Conservation (phyloP, 2,888 invertebrate genomes). For the Cheilosia soror region DNA sequence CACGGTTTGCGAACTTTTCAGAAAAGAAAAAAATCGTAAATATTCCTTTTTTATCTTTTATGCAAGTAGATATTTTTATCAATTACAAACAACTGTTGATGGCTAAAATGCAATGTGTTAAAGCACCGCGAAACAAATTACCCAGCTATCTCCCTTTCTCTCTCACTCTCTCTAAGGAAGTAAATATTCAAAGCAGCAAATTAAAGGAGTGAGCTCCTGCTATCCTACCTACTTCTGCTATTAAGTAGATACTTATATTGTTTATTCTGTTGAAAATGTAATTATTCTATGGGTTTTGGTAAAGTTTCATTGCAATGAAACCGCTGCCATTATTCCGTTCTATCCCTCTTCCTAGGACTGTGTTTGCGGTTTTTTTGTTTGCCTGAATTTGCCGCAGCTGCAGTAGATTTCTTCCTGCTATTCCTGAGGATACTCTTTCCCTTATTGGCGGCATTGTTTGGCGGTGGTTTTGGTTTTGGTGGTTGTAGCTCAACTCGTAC, state of each 20-base stretch:
- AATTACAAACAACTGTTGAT: slow-evolving; percentile 33
- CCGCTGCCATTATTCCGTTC: slow-evolving; percentile 25
- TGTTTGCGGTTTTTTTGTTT: slow-evolving; percentile 79
- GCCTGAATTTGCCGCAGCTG: slow-evolving; percentile 78
- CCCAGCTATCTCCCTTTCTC: too few species aligned
- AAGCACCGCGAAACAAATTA: not conserved
- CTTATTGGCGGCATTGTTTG: slow-evolving; percentile 78
- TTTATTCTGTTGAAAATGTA: slow-evolving; percentile 62
- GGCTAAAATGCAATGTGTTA: not conserved
- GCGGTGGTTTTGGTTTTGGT: slow-evolving; percentile 80
- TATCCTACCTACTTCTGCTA: slow-evolving; percentile 2
- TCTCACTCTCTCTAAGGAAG: not conserved
- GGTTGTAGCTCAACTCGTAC: slow-evolving; percentile 81
- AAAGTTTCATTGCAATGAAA: slow-evolving; percentile 30
- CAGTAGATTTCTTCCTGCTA: slow-evolving; percentile 79
- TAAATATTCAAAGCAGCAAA: slow-evolving; percentile 7
- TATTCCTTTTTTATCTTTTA: slow-evolving; percentile 3
- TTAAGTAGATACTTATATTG: slow-evolving; percentile 20
- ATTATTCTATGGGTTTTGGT: slow-evolving; percentile 45
- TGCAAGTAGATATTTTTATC: not conserved
- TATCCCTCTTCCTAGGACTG: slow-evolving; percentile 69
- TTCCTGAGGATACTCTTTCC: slow-evolving; percentile 78
- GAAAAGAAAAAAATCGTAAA: slow-evolving; percentile 18
- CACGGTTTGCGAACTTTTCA: slow-evolving; percentile 10
- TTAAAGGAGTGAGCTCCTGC: slow-evolving; percentile 5